phyloP scores from a whole-genome alignment of 2,113 vertebrate species.

The Lepidothrix coronata region DNA sequence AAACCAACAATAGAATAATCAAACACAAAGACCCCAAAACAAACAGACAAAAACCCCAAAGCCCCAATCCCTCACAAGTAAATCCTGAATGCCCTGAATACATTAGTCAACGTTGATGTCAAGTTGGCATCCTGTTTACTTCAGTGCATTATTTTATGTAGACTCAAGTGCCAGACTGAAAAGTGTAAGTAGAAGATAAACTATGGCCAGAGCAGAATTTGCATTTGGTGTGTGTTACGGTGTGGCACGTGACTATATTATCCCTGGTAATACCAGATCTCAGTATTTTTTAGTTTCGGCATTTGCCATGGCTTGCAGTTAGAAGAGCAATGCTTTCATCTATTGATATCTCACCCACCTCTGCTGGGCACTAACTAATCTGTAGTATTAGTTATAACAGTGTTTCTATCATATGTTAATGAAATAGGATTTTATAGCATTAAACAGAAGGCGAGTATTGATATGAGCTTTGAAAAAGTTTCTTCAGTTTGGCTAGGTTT shows the following conservation, averaged over 20 bases:
- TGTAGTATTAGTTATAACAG: background rate
- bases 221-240: background rate
- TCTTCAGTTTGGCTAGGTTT: background rate
- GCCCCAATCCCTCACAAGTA: background rate
- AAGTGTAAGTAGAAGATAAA: background rate
- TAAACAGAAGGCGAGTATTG: background rate
- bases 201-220: background rate
- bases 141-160: background rate
- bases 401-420: background rate
- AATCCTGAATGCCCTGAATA: background rate
- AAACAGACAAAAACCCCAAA: background rate
- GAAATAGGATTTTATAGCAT: background rate
- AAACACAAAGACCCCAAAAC: background rate
- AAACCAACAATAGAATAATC: background rate
- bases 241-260: accelerated
- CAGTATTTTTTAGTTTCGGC: background rate
- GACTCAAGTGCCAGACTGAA: background rate
- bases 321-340: background rate
- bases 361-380: background rate
- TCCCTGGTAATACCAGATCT: background rate
- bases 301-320: background rate
- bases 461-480: background rate
- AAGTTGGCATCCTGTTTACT: background rate
- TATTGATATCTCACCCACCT: background rate
- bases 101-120: background rate